phyloP scores from a whole-genome alignment of 2,888 invertebrate species.

The Pachymerium ferrugineum region DNA sequence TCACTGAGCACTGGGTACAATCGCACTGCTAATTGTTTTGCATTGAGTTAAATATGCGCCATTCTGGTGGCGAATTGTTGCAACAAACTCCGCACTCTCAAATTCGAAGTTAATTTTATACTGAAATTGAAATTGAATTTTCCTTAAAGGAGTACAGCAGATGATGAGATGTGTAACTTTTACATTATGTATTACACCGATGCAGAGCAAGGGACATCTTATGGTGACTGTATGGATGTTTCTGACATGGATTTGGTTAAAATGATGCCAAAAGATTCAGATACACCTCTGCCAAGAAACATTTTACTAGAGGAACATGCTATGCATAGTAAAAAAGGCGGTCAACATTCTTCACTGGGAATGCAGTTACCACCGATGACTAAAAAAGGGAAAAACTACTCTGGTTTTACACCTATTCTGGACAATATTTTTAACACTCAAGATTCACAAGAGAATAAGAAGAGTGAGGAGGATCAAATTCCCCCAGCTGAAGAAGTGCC shows the following conservation, averaged over 20 bases:
- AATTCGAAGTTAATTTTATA: too few species aligned
- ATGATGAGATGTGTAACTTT: constrained; percentile 54
- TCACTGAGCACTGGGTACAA: too few species aligned
- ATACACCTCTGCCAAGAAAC: constrained; percentile 51
- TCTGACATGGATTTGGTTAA: constrained; percentile 40
- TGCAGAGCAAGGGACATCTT: constrained; percentile 38
- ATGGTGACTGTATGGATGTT: constrained; percentile 39
- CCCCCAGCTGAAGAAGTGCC: neutral
- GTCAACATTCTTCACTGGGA: neutral
- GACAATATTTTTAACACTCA: neutral
- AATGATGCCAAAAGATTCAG: constrained; percentile 47
- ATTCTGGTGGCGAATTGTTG: too few species aligned
- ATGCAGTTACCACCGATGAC: neutral
- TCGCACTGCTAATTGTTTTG: neutral
- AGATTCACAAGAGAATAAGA: neutral
- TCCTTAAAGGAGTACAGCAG: constrained; percentile 46
- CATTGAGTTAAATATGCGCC: neutral
- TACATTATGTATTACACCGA: constrained; percentile 53
- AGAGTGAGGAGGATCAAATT: neutral
- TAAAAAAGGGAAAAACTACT: neutral
- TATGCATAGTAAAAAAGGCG: constrained; percentile 38
- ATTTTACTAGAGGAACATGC: constrained; percentile 50
- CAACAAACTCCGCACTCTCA: too few species aligned
- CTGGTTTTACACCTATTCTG: neutral
- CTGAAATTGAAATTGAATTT: constrained; percentile 29